Evolutionary conservation across 2,113 vertebrate species (phyloP).

Genomic region (Ceratotherium simum): DNA sequence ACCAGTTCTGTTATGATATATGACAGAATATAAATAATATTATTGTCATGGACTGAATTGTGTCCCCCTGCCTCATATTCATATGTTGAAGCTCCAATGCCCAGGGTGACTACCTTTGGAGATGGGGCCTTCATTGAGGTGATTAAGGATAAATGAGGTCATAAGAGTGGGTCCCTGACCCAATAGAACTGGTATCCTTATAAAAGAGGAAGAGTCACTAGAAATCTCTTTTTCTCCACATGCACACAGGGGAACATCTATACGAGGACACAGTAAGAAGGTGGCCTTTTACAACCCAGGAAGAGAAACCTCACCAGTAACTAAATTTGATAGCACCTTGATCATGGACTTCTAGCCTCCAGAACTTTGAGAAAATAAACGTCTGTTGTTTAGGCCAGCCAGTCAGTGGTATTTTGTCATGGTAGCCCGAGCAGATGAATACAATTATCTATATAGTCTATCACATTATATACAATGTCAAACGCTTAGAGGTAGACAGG

Average conservation of each 20-base stretch:
- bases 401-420: neutral
- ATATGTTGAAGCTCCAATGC: neutral
- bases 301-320: neutral
- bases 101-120: neutral
- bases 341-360: neutral
- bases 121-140: neutral
- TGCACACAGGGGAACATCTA: neutral
- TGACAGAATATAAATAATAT: neutral
- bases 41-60: neutral
- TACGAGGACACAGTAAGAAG: fast-evolving
- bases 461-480: neutral
- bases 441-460: neutral
- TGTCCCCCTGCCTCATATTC: neutral
- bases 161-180: neutral
- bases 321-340: neutral
- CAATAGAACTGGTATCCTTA: neutral
- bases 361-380: neutral
- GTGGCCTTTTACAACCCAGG: neutral
- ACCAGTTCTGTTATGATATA: neutral
- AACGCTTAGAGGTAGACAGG: neutral
- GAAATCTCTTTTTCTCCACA: neutral
- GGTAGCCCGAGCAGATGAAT: neutral
- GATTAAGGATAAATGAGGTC: neutral
- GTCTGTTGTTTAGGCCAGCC: neutral
- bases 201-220: neutral